phyloP scores from a whole-genome alignment of 2,888 invertebrate species.

The Crossocerus cetratus region DNA sequence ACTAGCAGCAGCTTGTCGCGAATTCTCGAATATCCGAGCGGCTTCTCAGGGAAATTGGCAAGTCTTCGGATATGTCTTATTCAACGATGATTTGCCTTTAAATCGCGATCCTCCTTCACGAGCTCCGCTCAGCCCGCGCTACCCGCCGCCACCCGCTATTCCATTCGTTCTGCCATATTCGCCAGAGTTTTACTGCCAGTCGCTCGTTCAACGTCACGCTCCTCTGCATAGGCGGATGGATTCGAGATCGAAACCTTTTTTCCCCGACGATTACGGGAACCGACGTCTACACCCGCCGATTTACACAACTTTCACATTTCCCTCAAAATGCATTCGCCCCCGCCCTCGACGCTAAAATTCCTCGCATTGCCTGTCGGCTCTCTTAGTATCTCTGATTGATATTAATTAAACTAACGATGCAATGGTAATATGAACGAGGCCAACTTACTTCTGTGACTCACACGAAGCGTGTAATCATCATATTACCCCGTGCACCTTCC shows the following conservation, averaged over 20 bases:
- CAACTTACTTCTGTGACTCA: neutral
- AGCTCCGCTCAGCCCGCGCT: neutral
- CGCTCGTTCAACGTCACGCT: neutral
- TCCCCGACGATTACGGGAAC: neutral
- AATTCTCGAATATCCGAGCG: neutral
- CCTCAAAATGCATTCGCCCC: too few species aligned
- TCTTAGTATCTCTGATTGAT: too few species aligned
- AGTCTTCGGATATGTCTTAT: conserved; percentile 33
- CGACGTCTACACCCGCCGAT: neutral
- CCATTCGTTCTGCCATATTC: neutral
- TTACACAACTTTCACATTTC: too few species aligned
- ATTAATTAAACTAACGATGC: too few species aligned
- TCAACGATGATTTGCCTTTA: conserved; percentile 33
- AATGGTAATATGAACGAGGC: too few species aligned
- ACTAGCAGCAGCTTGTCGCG: too few species aligned
- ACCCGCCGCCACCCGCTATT: neutral
- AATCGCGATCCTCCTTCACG: neutral
- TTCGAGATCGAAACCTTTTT: neutral
- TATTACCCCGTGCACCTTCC: too few species aligned
- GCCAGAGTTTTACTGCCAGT: neutral
- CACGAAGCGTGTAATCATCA: neutral
- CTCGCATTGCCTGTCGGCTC: too few species aligned
- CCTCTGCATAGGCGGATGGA: neutral
- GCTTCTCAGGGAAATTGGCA: conserved; percentile 40
- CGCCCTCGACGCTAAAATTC: too few species aligned